phyloP scores from a whole-genome alignment of 2,113 vertebrate species.

The Sinocyclocheilus grahami region DNA sequence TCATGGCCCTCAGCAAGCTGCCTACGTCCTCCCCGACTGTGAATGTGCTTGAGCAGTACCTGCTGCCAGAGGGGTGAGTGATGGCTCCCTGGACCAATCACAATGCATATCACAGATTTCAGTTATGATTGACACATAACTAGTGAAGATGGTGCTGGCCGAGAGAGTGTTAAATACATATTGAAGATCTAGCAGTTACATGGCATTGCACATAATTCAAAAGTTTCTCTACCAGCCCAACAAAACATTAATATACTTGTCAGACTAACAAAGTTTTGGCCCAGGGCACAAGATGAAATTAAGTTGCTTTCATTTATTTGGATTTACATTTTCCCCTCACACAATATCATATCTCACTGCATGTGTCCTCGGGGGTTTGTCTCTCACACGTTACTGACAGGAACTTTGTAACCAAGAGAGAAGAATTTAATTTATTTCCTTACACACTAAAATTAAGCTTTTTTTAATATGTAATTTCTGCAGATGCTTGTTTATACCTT shows the following conservation, averaged over 20 bases:
- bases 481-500: not conserved
- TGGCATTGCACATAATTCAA: not conserved
- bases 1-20: constrained; percentile 88
- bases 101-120: not conserved
- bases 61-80: constrained; percentile 91
- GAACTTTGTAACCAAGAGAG: constrained; percentile 52
- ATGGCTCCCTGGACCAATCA: not conserved
- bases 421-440: constrained; percentile 55
- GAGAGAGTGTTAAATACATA: not conserved
- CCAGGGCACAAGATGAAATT: constrained; percentile 44
- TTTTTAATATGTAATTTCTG: not conserved
- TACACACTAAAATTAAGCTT: not conserved
- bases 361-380: constrained; percentile 32
- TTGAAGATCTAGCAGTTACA: not conserved
- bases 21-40: constrained; percentile 76
- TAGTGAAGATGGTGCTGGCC: not conserved
- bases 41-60: constrained; percentile 83
- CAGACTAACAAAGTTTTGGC: constrained; percentile 31
- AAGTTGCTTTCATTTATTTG: constrained; percentile 37
- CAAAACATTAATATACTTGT: constrained; percentile 28
- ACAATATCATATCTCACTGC: constrained; percentile 34
- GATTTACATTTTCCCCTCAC: constrained; percentile 52
- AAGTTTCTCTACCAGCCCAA: not conserved
- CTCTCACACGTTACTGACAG: constrained; percentile 48
- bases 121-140: not conserved